Evolutionary conservation across 64 coral and sea anemone species (phyloP).

Genomic region (Montipora sp.): DNA sequence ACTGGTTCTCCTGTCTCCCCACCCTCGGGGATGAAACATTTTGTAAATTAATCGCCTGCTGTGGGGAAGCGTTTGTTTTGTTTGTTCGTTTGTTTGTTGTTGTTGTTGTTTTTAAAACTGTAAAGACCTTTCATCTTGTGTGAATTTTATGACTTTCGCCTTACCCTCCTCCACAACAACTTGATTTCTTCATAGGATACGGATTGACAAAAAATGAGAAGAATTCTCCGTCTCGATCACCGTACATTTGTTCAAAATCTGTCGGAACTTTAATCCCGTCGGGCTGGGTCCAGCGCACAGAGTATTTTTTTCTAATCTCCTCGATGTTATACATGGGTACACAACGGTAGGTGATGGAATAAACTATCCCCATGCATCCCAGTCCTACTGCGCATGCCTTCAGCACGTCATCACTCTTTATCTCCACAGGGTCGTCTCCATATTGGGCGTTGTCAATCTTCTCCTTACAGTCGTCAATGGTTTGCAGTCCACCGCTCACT

Average conservation of each 20-base stretch:
- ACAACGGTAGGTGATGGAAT: conserved; percentile 68
- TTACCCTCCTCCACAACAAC: not conserved
- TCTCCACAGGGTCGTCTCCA: conserved; percentile 40
- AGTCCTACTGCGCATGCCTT: conserved; percentile 53
- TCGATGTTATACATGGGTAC: conserved; percentile 70
- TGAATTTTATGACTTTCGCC: not conserved
- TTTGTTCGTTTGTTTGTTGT: no score
- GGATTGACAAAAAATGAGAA: conserved; percentile 86
- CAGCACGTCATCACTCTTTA: conserved; percentile 44
- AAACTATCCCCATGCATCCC: conserved; percentile 52
- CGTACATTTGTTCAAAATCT: conserved; percentile 30
- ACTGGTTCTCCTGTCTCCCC: no score
- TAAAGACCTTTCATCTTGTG: no score
- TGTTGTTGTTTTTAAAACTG: no score
- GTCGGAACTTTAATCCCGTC: conserved; percentile 13
- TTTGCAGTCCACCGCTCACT: conserved; percentile 27
- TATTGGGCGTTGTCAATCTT: conserved; percentile 40
- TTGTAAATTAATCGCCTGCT: no score
- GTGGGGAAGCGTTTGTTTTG: no score
- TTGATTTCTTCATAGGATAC: conserved; percentile 35
- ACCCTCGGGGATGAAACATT: no score
- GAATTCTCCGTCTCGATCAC: conserved; percentile 39
- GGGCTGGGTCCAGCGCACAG: conserved; percentile 24
- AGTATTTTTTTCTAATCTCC: conserved; percentile 32
- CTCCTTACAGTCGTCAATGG: conserved; percentile 34